A percentile compares a stretch with the other conserved stretches of the same genome.
These are phyloP conservation scores for Limonius californicus DNA, from an alignment of 1,140 invertebrate genomes.

Conservation along the genomic window DNA sequence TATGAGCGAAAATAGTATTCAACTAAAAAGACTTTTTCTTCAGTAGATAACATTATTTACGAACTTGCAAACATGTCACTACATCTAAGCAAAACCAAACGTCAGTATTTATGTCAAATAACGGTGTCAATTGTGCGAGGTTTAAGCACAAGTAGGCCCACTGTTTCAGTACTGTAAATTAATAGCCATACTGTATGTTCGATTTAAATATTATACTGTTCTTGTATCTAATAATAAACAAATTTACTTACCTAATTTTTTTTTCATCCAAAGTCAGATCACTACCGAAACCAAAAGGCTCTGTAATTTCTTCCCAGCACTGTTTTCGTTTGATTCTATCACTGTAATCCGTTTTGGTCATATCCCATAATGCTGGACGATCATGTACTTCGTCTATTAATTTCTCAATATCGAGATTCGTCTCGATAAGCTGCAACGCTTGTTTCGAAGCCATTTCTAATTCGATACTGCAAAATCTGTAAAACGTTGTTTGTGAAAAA, in stretches of 20 bases:
- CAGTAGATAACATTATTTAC: too few relatives aligned
- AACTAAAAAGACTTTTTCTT: too few relatives aligned
- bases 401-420: too few relatives aligned
- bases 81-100: too few relatives aligned
- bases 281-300: not conserved
- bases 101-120: too few relatives aligned
- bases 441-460: not conserved
- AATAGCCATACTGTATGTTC: too few relatives aligned
- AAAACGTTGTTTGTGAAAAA: not conserved
- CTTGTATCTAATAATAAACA: not conserved
- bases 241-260: constrained; percentile 2
- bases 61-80: too few relatives aligned
- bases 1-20: too few relatives aligned
- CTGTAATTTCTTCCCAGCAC: not conserved
- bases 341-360: constrained; percentile 2
- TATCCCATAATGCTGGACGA: constrained; percentile 10
- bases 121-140: too few relatives aligned
- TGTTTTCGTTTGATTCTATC: not conserved
- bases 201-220: not conserved
- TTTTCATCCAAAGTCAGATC: not conserved
- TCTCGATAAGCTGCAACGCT: not conserved
- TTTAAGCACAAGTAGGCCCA: too few relatives aligned
- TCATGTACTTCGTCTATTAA: too few relatives aligned
- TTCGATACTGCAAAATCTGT: not conserved
- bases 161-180: too few relatives aligned